These are phyloP conservation scores for Clunio marinus DNA, from an alignment of 2,888 invertebrate genomes.

Conservation along the genomic window DNA sequence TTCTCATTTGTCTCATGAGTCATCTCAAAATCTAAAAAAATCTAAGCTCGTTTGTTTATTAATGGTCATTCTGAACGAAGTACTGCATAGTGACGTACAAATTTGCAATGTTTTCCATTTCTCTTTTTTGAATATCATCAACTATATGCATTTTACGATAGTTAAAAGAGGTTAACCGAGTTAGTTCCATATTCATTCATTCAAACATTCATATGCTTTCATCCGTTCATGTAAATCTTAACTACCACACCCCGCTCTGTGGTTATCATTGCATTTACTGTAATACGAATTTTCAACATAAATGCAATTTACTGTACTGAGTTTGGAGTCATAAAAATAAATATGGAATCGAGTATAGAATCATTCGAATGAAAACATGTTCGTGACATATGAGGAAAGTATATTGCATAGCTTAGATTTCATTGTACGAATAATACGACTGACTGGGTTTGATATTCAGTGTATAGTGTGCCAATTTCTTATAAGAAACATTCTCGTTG, in stretches of 20 bases:
- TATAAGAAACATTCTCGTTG: too few relatives aligned
- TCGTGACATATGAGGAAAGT: background rate
- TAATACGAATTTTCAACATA: background rate
- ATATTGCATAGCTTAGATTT: background rate
- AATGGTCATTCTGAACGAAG: too few relatives aligned
- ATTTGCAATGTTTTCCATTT: too few relatives aligned
- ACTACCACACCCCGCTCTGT: background rate
- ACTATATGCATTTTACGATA: too few relatives aligned
- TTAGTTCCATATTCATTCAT: background rate
- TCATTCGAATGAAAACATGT: background rate
- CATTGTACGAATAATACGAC: background rate
- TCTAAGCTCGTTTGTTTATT: too few relatives aligned
- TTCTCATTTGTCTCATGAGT: too few relatives aligned
- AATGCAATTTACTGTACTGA: background rate
- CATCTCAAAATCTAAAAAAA: too few relatives aligned
- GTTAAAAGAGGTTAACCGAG: background rate
- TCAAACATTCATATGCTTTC: too few relatives aligned
- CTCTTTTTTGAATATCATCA: too few relatives aligned
- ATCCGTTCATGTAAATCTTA: slow-evolving; percentile 3
- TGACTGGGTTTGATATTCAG: too few relatives aligned
- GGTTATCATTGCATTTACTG: background rate
- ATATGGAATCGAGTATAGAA: background rate
- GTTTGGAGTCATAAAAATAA: background rate
- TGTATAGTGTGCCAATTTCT: too few relatives aligned
- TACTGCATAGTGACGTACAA: too few relatives aligned